phyloP scores from a whole-genome alignment of 1,140 invertebrate species.

The Dendrolimus kikuchii region DNA sequence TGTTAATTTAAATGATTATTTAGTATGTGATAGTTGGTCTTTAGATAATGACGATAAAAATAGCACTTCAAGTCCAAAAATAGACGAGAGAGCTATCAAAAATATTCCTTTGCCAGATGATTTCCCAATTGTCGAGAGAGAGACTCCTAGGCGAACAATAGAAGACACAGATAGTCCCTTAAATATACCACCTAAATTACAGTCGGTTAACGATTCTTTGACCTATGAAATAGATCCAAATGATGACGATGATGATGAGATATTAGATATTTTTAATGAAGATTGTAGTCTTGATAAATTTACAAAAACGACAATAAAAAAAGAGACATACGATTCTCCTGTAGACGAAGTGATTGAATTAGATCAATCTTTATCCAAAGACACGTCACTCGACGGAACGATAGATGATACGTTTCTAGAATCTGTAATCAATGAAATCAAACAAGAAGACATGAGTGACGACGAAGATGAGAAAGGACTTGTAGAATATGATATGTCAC shows the following conservation, averaged over 20 bases:
- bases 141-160: slow-evolving; percentile 7
- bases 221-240: slow-evolving; percentile 59
- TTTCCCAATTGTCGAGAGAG: not conserved
- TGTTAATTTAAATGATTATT: slow-evolving; percentile 55
- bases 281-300: slow-evolving; percentile 37
- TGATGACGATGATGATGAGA: slow-evolving; percentile 56
- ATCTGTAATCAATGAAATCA: slow-evolving; percentile 61
- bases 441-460: slow-evolving; percentile 45
- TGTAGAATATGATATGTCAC: slow-evolving; percentile 59
- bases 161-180: slow-evolving; percentile 16
- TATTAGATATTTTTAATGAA: slow-evolving; percentile 52
- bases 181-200: slow-evolving; percentile 37
- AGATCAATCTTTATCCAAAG: slow-evolving; percentile 31
- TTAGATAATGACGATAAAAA: slow-evolving; percentile 59
- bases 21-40: slow-evolving; percentile 67
- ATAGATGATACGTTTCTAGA: slow-evolving; percentile 58
- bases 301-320: slow-evolving; percentile 24
- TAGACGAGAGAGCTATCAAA: slow-evolving; percentile 25
- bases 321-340: slow-evolving; percentile 28
- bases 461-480: slow-evolving; percentile 51
- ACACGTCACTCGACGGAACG: slow-evolving; percentile 33
- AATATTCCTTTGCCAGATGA: slow-evolving; percentile 12
- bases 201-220: slow-evolving; percentile 56
- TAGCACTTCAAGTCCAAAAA: slow-evolving; percentile 35
- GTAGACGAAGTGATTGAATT: slow-evolving; percentile 18